Evolutionary conservation across 2,797 vertebrate species (phyloP).

Genomic region (Squalus acanthias): DNA sequence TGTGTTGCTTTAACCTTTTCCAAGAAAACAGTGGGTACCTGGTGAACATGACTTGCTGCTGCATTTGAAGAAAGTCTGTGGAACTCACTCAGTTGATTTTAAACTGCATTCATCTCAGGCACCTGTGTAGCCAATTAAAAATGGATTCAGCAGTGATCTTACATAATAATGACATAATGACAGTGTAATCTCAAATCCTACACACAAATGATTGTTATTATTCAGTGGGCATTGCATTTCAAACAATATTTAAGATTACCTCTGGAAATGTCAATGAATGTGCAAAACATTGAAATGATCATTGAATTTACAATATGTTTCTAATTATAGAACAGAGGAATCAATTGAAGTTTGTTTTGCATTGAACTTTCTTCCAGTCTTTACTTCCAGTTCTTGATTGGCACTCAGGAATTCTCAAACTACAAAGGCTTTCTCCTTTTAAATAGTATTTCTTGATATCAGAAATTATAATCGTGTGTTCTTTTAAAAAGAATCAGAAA

Average conservation of each 20-base stretch:
- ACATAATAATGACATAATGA: not conserved
- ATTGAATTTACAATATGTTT: not conserved
- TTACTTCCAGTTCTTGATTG: constrained; percentile 42
- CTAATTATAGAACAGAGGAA: not conserved
- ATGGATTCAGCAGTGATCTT: not conserved
- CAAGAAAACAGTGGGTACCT: not conserved
- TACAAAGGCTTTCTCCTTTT: not conserved
- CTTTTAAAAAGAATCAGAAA: not conserved
- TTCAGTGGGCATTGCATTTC: not conserved
- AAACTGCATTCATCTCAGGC: not conserved
- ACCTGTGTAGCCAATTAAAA: not conserved
- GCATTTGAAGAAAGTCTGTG: not conserved
- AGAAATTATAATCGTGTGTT: not conserved
- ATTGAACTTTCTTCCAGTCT: constrained; percentile 44
- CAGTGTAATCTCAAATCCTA: not conserved
- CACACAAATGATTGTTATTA: not conserved
- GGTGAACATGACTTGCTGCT: not conserved
- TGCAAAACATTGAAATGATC: not conserved
- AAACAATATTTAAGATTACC: not conserved
- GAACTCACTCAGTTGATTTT: not conserved
- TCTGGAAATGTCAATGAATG: not conserved
- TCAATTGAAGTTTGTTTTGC: constrained; percentile 53
- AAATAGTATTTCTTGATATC: not conserved
- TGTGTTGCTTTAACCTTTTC: not conserved
- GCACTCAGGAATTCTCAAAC: constrained; percentile 41